These are phyloP conservation scores for Gymnothorax reevesii DNA, from an alignment of 2,797 vertebrate genomes.

Conservation along the genomic window DNA sequence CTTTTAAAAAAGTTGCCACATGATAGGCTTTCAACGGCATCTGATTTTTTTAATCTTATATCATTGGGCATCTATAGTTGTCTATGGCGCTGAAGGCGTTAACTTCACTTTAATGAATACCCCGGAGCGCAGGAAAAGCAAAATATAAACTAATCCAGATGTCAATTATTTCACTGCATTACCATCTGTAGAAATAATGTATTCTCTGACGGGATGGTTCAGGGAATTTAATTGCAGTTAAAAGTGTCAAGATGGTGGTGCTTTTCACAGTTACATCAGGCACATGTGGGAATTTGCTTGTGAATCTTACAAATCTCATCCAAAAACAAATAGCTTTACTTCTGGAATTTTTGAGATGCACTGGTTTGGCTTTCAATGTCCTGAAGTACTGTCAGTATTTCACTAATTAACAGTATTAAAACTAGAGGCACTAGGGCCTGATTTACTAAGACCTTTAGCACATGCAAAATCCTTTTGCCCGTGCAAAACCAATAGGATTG, in stretches of 20 bases:
- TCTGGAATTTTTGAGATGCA: background rate
- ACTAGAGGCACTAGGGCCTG: too few relatives aligned
- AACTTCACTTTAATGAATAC: background rate
- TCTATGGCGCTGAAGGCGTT: too few relatives aligned
- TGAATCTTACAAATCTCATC: background rate
- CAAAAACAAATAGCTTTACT: background rate
- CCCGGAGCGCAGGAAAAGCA: background rate
- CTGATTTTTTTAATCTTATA: too few relatives aligned
- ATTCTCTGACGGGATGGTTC: background rate
- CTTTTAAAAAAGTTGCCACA: too few relatives aligned
- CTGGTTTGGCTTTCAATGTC: background rate
- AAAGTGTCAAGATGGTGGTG: background rate
- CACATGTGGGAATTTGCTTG: background rate
- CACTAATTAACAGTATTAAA: background rate
- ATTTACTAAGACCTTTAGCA: too few relatives aligned
- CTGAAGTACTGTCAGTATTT: background rate
- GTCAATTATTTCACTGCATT: background rate
- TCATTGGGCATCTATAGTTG: too few relatives aligned
- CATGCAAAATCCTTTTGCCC: too few relatives aligned
- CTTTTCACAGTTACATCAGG: background rate
- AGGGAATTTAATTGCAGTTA: background rate
- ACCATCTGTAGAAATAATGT: background rate
- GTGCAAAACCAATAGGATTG: too few relatives aligned
- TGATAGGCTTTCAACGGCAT: too few relatives aligned
- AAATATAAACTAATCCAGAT: background rate